phyloP scores from a whole-genome alignment of 2,888 invertebrate genomes.

The Melieria picta region DNA sequence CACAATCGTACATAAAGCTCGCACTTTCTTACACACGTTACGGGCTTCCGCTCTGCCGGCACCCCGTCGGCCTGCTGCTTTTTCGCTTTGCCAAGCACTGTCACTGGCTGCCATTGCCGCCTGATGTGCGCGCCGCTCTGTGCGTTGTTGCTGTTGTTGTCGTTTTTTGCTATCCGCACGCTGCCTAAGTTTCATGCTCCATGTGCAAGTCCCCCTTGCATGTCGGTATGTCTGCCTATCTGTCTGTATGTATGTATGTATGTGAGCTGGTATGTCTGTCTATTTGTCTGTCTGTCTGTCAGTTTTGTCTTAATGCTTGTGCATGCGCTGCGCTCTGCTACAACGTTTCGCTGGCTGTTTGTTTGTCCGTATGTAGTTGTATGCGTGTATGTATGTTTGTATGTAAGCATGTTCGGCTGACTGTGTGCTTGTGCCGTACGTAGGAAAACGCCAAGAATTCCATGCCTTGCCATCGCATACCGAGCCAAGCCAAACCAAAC shows the following conservation, averaged over 20 bases:
- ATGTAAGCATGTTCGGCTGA: conserved; percentile 12
- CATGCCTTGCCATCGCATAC: conserved; percentile 5
- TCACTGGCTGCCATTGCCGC: not conserved
- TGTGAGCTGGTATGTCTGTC: not conserved
- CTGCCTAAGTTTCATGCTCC: not conserved
- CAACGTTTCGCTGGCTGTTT: not conserved
- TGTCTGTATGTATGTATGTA: not conserved
- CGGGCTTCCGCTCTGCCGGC: not conserved
- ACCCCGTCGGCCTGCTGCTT: not conserved
- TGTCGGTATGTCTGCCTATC: not conserved
- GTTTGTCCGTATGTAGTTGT: conserved; percentile 3
- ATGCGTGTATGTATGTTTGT: not conserved
- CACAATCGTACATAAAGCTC: not conserved
- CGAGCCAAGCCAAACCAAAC: conserved; percentile 11
- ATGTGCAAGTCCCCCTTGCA: not conserved
- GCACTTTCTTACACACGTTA: not conserved
- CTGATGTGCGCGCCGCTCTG: not conserved
- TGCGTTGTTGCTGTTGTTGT: not conserved
- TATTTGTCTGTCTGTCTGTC: not conserved
- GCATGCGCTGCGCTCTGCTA: not conserved
- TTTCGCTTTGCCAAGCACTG: not conserved
- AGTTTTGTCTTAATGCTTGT: conserved; percentile 4
- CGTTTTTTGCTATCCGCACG: not conserved
- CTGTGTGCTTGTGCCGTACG: conserved; percentile 4
- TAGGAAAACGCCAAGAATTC: conserved; percentile 22